These are phyloP conservation scores for Trichopoda pennipes DNA, from an alignment of 2,888 invertebrate species.

Conservation along the genomic window DNA sequence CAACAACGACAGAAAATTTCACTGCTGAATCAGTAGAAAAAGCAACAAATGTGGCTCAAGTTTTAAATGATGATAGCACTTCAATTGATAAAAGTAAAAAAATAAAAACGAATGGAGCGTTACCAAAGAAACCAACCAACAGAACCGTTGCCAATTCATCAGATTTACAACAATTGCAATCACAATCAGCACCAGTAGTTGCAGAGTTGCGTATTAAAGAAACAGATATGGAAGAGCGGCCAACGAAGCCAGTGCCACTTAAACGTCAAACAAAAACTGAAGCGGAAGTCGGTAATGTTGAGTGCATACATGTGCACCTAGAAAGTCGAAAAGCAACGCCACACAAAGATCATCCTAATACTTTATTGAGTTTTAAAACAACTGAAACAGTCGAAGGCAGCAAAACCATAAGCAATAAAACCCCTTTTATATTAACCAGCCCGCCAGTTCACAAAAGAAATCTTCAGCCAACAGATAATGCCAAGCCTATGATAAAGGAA, in stretches of 20 bases:
- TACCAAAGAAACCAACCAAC: slow-evolving; percentile 63
- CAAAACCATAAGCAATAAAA: slow-evolving; percentile 64
- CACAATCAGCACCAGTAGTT: background rate
- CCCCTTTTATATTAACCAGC: slow-evolving; percentile 67
- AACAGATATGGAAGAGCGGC: slow-evolving; percentile 24
- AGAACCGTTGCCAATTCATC: background rate
- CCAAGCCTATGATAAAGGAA: slow-evolving; percentile 27
- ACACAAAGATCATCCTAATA: slow-evolving; percentile 42
- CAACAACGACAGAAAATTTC: slow-evolving; percentile 9
- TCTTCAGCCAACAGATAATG: background rate
- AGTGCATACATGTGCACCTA: slow-evolving; percentile 71
- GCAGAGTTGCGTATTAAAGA: slow-evolving; percentile 53
- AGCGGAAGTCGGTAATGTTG: slow-evolving; percentile 70
- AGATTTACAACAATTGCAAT: slow-evolving; percentile 28
- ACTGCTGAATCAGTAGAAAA: slow-evolving; percentile 5
- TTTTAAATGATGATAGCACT: slow-evolving; percentile 28
- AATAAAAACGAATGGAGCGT: slow-evolving; percentile 60
- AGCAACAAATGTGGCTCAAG: slow-evolving; percentile 9
- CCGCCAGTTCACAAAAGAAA: slow-evolving; percentile 58
- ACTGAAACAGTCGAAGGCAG: slow-evolving; percentile 53
- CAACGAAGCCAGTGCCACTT: slow-evolving; percentile 53
- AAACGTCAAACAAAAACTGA: slow-evolving; percentile 42
- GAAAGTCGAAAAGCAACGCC: slow-evolving; percentile 69
- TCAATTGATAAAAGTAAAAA: slow-evolving; percentile 51
- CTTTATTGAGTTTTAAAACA: slow-evolving; percentile 64